A percentile compares a stretch with the other conserved stretches of the same genome.
Conservation (phyloP, 2,113 vertebrate species). For the Herpetotheres cachinnans region DNA sequence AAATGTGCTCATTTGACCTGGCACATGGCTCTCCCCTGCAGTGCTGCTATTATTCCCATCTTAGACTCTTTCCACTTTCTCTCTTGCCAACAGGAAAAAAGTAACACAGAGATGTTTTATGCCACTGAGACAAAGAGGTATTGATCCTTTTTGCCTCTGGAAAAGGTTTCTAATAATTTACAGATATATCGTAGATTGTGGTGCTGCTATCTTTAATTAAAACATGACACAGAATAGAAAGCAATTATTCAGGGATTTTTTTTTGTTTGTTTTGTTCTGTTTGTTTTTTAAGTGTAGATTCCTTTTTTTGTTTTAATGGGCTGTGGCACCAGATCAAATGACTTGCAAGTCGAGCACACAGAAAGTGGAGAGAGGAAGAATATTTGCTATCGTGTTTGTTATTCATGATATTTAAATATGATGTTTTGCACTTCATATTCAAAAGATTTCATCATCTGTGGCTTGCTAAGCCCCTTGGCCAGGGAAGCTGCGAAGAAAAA, state of each 20-base stretch:
- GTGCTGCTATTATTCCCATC: conserved; percentile 28
- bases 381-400: conserved; percentile 16
- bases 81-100: conserved; percentile 59
- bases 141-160: conserved; percentile 75
- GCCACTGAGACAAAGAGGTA: conserved; percentile 73
- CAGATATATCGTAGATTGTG: conserved; percentile 70
- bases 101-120: conserved; percentile 72
- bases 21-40: neutral
- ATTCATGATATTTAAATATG: conserved; percentile 36
- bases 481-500: neutral
- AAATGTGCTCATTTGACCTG: neutral
- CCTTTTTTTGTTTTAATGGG: conserved; percentile 27
- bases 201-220: conserved; percentile 78
- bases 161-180: conserved; percentile 78
- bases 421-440: neutral
- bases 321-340: conserved; percentile 2
- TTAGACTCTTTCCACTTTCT: conserved; percentile 19
- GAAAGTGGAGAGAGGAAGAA: neutral
- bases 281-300: conserved; percentile 1
- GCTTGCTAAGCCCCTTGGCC: neutral
- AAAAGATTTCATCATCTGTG: neutral
- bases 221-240: conserved; percentile 72
- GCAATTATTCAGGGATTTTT: conserved; percentile 56
- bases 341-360: neutral
- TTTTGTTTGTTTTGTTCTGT: neutral